Evolutionary conservation across 2,888 invertebrate genomes (phyloP).

Genomic region (Hemaris fuciformis): DNA sequence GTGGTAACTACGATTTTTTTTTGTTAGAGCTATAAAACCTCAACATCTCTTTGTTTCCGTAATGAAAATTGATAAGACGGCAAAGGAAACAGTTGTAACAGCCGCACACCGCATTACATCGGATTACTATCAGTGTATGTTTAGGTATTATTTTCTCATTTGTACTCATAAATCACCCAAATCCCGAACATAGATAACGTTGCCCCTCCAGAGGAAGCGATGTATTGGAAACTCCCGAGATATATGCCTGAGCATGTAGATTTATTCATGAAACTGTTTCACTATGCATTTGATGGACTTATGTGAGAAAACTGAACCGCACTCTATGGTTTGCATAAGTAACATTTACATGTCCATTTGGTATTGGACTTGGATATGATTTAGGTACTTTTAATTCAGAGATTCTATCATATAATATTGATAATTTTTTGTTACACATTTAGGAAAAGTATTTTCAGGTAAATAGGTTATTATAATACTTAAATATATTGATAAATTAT

Average conservation of each 20-base stretch:
- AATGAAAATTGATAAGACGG: background rate
- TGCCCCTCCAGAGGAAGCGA: background rate
- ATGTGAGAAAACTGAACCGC: slow-evolving; percentile 29
- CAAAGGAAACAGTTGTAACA: background rate
- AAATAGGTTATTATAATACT: too few species aligned
- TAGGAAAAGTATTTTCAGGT: too few species aligned
- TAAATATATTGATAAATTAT: too few species aligned
- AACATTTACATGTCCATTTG: background rate
- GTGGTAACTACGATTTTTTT: too few species aligned
- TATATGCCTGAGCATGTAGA: slow-evolving; percentile 50
- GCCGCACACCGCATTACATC: background rate
- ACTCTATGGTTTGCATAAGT: slow-evolving; percentile 13
- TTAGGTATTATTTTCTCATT: slow-evolving; percentile 2
- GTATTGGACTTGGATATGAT: background rate
- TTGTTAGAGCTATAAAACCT: too few species aligned
- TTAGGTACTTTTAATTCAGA: too few species aligned
- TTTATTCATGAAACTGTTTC: slow-evolving; percentile 65
- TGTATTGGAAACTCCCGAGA: slow-evolving; percentile 36
- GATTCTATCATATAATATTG: too few species aligned
- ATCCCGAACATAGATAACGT: slow-evolving; percentile 8
- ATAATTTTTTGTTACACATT: too few species aligned
- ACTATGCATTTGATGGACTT: slow-evolving; percentile 52
- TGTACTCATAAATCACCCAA: slow-evolving; percentile 11
- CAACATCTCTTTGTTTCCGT: too few species aligned
- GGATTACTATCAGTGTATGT: background rate